Conservation (phyloP, 2,113 vertebrate genomes). For the Cranoglanis bouderius region DNA sequence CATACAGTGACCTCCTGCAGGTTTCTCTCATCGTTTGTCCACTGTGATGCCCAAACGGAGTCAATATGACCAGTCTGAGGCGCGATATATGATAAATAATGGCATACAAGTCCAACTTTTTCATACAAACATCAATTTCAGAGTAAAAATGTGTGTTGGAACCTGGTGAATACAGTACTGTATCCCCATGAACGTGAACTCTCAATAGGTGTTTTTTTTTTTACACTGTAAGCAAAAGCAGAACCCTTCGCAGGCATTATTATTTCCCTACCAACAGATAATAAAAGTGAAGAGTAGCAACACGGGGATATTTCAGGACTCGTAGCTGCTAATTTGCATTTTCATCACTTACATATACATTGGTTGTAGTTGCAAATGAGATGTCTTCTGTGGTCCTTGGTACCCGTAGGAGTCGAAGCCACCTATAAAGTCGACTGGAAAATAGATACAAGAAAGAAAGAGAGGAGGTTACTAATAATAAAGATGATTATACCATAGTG, state of each 20-base stretch:
- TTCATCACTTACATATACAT: conserved; percentile 97
- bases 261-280: background rate
- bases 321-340: conserved; percentile 35
- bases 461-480: background rate
- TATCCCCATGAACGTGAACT: background rate
- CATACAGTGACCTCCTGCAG: conserved; percentile 18
- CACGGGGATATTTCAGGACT: background rate
- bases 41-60: background rate
- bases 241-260: background rate
- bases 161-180: background rate
- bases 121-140: background rate
- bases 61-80: conserved; percentile 9
- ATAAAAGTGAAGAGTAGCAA: background rate
- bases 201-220: background rate
- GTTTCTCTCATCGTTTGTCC: conserved; percentile 26
- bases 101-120: background rate
- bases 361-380: conserved; percentile 96
- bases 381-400: conserved; percentile 99
- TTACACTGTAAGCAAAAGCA: background rate
- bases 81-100: background rate
- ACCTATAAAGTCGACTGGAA: conserved; percentile 98
- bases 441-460: background rate
- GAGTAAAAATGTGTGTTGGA: background rate
- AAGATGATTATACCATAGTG: background rate
- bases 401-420: conserved; percentile 99